phyloP scores from a whole-genome alignment of 2,113 vertebrate species.

The Mastomys coucha region DNA sequence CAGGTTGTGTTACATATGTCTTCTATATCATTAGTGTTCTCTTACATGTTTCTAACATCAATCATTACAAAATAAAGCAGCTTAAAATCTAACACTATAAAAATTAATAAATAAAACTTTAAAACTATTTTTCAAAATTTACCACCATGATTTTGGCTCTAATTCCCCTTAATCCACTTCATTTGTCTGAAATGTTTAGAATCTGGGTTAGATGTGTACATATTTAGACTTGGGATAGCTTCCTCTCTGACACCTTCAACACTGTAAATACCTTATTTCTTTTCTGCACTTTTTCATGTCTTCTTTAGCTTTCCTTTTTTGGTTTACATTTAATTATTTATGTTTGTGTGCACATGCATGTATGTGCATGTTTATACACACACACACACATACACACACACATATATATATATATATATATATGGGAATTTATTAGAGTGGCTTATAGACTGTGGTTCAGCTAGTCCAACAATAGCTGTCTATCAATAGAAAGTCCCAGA shows the following conservation, averaged over 20 bases:
- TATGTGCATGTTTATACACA: neutral
- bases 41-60: neutral
- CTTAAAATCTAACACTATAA: neutral
- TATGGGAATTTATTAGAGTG: neutral
- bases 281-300: neutral
- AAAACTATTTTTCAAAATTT: constrained; percentile 9
- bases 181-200: neutral
- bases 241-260: neutral
- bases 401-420: neutral
- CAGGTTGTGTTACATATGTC: neutral
- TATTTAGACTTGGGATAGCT: neutral
- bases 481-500: neutral
- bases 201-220: neutral
- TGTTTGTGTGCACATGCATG: too few species aligned
- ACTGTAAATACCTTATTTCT: neutral
- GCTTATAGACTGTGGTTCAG: neutral
- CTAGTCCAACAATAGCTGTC: neutral
- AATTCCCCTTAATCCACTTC: constrained; percentile 8
- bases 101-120: neutral
- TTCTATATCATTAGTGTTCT: neutral
- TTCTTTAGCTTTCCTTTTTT: constrained; percentile 27
- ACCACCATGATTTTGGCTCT: constrained; percentile 10
- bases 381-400: neutral
- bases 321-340: neutral
- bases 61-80: neutral